Evolutionary conservation across 2,797 vertebrate species (phyloP).

Genomic region (Crocodylus rhombifer): DNA sequence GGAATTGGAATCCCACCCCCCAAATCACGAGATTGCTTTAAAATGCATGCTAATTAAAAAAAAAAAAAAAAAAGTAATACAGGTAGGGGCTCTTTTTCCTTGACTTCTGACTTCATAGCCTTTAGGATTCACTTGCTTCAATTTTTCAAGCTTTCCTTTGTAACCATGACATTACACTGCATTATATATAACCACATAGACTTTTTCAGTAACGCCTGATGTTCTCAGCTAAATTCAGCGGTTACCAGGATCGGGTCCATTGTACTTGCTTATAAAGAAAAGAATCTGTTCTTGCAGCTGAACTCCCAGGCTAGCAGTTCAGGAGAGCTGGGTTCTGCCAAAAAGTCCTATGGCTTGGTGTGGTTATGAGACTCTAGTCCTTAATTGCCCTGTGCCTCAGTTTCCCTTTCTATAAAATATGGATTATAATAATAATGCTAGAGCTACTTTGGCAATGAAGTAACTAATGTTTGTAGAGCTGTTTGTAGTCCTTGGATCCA

Average conservation of each 20-base stretch:
- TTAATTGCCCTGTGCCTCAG: background rate
- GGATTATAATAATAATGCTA: background rate
- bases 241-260: too few relatives aligned
- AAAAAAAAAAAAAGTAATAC: background rate
- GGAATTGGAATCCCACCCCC: background rate
- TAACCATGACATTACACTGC: background rate
- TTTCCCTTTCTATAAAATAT: background rate
- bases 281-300: background rate
- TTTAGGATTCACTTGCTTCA: background rate
- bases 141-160: conserved; percentile 12
- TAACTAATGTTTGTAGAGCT: fast-evolving
- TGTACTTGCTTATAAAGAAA: fast-evolving
- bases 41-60: conserved; percentile 44
- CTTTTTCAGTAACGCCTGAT: background rate
- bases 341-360: fast-evolving
- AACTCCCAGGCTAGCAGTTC: background rate
- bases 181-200: too few relatives aligned
- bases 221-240: background rate
- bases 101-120: conserved; percentile 32
- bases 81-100: conserved; percentile 53
- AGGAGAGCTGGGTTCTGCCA: background rate
- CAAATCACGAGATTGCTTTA: conserved; percentile 55
- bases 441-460: background rate
- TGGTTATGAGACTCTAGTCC: background rate
- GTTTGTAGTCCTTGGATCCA: background rate